Evolutionary conservation across 2,888 invertebrate species (phyloP).

Genomic region (Drosophila lacicola): DNA sequence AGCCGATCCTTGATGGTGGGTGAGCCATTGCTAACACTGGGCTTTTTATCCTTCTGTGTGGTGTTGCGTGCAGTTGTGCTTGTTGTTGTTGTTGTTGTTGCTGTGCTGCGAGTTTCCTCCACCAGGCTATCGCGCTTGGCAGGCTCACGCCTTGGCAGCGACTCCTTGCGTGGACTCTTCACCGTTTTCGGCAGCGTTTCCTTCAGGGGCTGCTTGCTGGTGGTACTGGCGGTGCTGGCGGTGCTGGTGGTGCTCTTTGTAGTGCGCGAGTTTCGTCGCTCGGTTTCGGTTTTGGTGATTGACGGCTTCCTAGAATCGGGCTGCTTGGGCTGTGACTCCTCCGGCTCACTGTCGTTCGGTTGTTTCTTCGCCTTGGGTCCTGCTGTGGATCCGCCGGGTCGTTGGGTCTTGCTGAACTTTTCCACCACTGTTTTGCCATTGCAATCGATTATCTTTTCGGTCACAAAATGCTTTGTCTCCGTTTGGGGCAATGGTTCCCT

Average conservation of each 20-base stretch:
- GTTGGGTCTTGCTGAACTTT: constrained; percentile 26
- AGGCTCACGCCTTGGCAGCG: constrained; percentile 48
- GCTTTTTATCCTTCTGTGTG: constrained; percentile 43
- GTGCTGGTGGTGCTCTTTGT: constrained; percentile 33
- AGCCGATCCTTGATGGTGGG: constrained; percentile 76
- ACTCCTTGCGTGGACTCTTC: constrained; percentile 66
- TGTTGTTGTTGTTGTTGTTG: constrained; percentile 30
- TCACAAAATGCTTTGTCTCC: constrained; percentile 54
- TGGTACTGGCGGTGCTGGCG: constrained; percentile 11
- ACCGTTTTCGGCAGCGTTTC: constrained; percentile 35
- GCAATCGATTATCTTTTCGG: constrained; percentile 70
- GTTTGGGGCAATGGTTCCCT: constrained; percentile 26
- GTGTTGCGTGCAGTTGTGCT: constrained; percentile 32
- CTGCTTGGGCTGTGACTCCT: constrained; percentile 28
- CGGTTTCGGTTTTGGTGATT: constrained; percentile 37
- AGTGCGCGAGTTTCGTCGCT: constrained; percentile 53
- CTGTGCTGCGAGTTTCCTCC: constrained; percentile 52
- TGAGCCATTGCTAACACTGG: constrained; percentile 33
- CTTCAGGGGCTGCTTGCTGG: constrained; percentile 27
- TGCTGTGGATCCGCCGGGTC: constrained; percentile 6
- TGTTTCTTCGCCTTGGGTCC: constrained; percentile 32
- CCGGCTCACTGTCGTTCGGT: constrained; percentile 36
- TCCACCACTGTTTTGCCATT: constrained; percentile 48
- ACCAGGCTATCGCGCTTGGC: constrained; percentile 55
- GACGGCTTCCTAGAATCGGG: constrained; percentile 44